Evolutionary conservation across 2,888 invertebrate species (phyloP).

Genomic region (Pristionchus entomophagus): DNA sequence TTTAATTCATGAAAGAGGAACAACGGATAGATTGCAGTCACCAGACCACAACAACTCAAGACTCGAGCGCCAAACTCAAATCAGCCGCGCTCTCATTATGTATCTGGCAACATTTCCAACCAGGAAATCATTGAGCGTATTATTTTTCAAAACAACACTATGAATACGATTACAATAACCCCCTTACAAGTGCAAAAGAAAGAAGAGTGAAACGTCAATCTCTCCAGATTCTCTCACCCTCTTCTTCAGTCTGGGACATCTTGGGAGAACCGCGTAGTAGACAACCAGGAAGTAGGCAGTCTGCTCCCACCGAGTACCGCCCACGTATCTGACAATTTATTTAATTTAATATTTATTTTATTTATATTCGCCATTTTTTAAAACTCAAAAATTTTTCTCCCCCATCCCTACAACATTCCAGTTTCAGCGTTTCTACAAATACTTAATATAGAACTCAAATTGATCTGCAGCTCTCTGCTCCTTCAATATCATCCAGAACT

Average conservation of each 20-base stretch:
- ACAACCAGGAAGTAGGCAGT: constrained; percentile 57
- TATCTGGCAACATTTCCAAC: no score
- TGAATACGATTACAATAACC: background rate
- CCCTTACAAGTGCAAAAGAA: background rate
- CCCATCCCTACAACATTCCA: background rate
- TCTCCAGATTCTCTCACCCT: constrained; percentile 45
- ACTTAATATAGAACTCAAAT: background rate
- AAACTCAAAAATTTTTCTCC: background rate
- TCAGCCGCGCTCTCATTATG: no score
- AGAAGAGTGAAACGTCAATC: background rate
- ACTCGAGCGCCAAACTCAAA: no score
- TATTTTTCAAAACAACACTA: no score
- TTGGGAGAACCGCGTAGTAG: constrained; percentile 61
- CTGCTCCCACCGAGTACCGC: constrained; percentile 47
- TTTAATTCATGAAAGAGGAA: background rate
- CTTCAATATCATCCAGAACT: no score
- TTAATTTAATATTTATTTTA: no score
- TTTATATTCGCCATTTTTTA: no score
- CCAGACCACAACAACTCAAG: no score
- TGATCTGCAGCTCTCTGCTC: no score
- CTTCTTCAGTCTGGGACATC: constrained; percentile 63
- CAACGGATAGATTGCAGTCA: background rate
- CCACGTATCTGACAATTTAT: constrained; percentile 28
- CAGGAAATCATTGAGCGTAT: no score
- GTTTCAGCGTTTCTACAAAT: background rate